These are phyloP conservation scores for Bufotes viridis DNA, from an alignment of 2,797 vertebrate species.

Conservation along the genomic window DNA sequence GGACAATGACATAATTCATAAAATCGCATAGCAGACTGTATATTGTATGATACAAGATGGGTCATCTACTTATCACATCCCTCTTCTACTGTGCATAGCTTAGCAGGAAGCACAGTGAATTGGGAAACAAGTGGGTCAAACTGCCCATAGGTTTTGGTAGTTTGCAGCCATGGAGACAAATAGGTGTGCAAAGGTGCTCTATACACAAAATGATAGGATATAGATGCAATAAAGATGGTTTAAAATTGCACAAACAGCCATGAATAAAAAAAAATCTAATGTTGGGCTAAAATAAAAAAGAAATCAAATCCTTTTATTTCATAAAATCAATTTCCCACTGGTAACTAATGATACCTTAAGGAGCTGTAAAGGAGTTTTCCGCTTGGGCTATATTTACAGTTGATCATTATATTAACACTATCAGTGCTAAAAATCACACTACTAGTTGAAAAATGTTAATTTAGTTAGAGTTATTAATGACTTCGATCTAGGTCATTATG, in stretches of 20 bases:
- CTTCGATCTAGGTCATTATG: constrained; percentile 28
- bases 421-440: neutral
- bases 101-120: neutral
- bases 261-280: neutral
- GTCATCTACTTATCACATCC: no score
- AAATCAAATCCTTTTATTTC: neutral
- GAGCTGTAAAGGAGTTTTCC: neutral
- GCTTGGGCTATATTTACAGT: neutral
- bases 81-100: no score
- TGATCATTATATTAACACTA: constrained; percentile 7
- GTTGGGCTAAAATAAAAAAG: neutral
- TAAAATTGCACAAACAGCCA: neutral
- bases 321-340: neutral
- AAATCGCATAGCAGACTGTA: no score
- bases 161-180: neutral
- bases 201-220: neutral
- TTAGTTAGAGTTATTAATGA: constrained; percentile 17
- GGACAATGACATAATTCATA: no score
- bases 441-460: constrained; percentile 32
- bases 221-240: no score
- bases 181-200: neutral
- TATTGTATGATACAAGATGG: no score
- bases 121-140: neutral
- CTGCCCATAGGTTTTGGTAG: neutral
- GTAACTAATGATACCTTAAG: neutral